Evolutionary conservation across 2,113 vertebrate species (phyloP), one percentile per base, ranked within the genome.

Genomic region (Phodopus roborovskii): DNA sequence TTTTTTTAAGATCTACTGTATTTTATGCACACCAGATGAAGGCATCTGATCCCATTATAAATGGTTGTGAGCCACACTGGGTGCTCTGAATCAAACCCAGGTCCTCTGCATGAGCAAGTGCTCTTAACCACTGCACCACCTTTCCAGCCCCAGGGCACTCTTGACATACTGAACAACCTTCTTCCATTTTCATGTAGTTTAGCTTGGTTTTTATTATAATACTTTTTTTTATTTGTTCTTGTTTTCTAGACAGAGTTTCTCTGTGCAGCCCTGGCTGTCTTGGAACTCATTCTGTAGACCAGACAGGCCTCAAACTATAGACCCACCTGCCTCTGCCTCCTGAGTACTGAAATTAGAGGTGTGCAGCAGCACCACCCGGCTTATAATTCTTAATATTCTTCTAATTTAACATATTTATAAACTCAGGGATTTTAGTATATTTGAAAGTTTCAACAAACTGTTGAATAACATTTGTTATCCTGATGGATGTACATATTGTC

Each of bases 341-440:
- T 15, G 30, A 66, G 12, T 66, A 10, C 64, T 66, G 64, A 28
- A 5, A 33, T 15, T 66, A 66, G 33, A 66, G 28, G 28, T 5
- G 4, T 66, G 64, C 4, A 33, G 30, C 16, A 70, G 16, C 16
- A 70, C 68, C 15, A 36, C 68, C 16, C 7, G 16, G 33, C 15
- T 28, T 70, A 45, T 58, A 33, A 58, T 90, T 88, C 48, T 92
- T 45, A 68, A 79, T 58, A 68, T 89, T 92, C n/a, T 74, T 88
- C 30, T 75, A 58, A 83, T 89, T 92, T 88, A 68, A 28, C 66
- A 60, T 94, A 60, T 83, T 87, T 94, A 92, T 56, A 94, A 94
- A 95, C 70, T 91, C 13, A 83, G 45, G 4, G 17, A 83, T 86
- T 94, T 96, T 92, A 94, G 93, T 91, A 70, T 92, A 95, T 84